Percentiles rank a stretch among this genome's conserved stretches.
Conservation (phyloP, 1,140 invertebrate genomes). For the Pseudomyrmex pallidus region DNA sequence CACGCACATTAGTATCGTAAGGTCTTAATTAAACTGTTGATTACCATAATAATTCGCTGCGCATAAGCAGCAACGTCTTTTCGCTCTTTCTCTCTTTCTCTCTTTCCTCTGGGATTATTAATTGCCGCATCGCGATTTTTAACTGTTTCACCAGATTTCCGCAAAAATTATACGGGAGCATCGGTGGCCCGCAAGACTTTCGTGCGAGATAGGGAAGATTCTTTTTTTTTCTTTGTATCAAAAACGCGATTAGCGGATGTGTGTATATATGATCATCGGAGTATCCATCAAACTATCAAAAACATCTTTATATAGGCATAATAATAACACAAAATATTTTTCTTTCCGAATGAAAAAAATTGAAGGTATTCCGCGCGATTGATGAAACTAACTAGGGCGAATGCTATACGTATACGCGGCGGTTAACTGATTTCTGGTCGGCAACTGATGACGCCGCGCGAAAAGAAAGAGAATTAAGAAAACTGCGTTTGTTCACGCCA, state of each 20-base stretch:
- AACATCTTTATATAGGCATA: background rate
- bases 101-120: slow-evolving; percentile 43
- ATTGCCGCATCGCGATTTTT: slow-evolving; percentile 49
- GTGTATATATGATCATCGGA: background rate
- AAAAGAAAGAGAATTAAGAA: slow-evolving; percentile 40
- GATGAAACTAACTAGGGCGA: background rate
- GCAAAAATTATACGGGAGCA: slow-evolving; percentile 48
- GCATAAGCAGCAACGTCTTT: background rate
- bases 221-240: slow-evolving; percentile 9
- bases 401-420: background rate
- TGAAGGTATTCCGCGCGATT: background rate
- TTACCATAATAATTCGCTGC: slow-evolving; percentile 64
- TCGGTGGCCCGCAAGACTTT: background rate
- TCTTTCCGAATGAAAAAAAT: too few relatives aligned
- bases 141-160: slow-evolving; percentile 23
- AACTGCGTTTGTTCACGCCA: slow-evolving; percentile 34
- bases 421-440: slow-evolving; percentile 42
- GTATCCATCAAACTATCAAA: background rate
- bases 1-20: slow-evolving; percentile 53
- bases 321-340: background rate
- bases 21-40: slow-evolving; percentile 68
- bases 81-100: background rate
- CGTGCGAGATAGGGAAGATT: slow-evolving; percentile 39
- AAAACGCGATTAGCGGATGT: slow-evolving; percentile 23
- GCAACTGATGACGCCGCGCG: slow-evolving; percentile 20